Conservation (phyloP, 1,140 invertebrate species). For the Magallana angulata region DNA sequence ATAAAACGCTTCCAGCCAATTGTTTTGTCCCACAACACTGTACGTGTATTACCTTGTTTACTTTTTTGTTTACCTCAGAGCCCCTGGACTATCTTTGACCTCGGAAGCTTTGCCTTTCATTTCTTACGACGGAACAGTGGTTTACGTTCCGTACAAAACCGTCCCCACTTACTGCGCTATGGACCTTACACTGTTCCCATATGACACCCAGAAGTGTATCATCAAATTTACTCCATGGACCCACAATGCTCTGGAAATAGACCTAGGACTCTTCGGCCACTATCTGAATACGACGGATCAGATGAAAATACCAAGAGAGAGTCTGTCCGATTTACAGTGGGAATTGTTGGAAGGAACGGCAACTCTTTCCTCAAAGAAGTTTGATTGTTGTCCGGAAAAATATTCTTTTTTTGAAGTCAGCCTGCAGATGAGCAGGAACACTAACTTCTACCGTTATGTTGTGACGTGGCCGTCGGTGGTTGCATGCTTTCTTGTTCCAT, state of each 20-base stretch:
- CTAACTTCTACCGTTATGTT: constrained; percentile 12
- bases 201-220: neutral
- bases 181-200: neutral
- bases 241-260: neutral
- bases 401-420: neutral
- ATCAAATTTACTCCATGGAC: neutral
- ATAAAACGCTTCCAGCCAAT: too few species aligned
- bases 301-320: neutral
- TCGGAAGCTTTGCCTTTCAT: neutral
- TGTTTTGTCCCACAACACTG: too few species aligned
- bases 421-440: neutral
- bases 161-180: neutral
- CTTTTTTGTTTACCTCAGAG: neutral
- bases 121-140: neutral
- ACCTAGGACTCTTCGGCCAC: neutral
- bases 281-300: neutral
- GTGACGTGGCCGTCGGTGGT: neutral
- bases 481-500: neutral
- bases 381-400: neutral
- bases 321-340: neutral
- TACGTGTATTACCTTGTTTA: too few species aligned
- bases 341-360: neutral
- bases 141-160: neutral
- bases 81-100: neutral
- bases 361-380: neutral